These are phyloP conservation scores for Graphium colonna DNA, from an alignment of 2,888 invertebrate species.

Conservation along the genomic window DNA sequence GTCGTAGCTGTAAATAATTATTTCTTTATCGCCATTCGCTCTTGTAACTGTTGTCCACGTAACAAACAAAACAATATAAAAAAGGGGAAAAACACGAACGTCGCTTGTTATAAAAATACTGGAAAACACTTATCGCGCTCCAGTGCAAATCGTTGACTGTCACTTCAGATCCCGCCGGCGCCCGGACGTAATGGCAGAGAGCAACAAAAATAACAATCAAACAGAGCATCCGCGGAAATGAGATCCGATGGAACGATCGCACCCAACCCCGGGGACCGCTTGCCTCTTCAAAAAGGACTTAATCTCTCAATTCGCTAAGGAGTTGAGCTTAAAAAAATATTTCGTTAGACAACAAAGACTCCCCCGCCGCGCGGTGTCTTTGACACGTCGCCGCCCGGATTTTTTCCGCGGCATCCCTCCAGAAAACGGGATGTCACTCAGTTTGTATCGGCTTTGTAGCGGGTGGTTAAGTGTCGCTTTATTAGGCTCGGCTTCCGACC, in stretches of 20 bases:
- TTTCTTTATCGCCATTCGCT: constrained; percentile 18
- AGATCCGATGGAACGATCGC: constrained; percentile 78
- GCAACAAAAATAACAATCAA: constrained; percentile 79
- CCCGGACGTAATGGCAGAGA: constrained; percentile 63
- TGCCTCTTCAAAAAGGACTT: constrained; percentile 82
- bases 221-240: constrained; percentile 77
- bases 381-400: constrained; percentile 75
- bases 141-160: constrained; percentile 77
- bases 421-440: constrained; percentile 75
- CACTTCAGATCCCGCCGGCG: constrained; percentile 71
- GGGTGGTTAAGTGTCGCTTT: constrained; percentile 77
- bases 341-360: constrained; percentile 75
- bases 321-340: constrained; percentile 80
- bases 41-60: constrained; percentile 30
- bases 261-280: constrained; percentile 79
- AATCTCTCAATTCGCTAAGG: constrained; percentile 81
- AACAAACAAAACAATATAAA: constrained; percentile 43
- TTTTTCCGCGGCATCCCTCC: constrained; percentile 73
- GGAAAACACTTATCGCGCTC: constrained; percentile 76
- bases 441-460: constrained; percentile 78
- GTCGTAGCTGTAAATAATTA: constrained; percentile 10
- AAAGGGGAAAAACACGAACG: constrained; percentile 59
- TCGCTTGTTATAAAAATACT: constrained; percentile 71
- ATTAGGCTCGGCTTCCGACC: constrained; percentile 74
- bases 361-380: constrained; percentile 76